These are phyloP conservation scores for Acrocephalus arundinaceus DNA, from an alignment of 2,113 vertebrate species.

Conservation along the genomic window DNA sequence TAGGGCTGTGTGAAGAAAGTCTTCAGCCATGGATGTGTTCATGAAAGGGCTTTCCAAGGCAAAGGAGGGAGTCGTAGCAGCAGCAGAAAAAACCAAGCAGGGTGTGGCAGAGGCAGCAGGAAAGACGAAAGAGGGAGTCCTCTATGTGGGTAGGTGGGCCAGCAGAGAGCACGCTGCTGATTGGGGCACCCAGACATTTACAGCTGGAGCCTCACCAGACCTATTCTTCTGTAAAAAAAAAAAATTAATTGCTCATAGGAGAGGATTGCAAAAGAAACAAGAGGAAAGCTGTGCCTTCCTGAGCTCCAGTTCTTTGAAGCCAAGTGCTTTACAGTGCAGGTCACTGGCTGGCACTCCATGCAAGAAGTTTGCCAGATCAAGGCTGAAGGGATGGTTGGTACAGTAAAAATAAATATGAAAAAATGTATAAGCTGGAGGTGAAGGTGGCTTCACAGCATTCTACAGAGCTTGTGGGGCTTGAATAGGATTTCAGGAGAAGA, in stretches of 20 bases:
- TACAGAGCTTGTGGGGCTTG: background rate
- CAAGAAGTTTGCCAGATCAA: background rate
- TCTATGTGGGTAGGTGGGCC: conserved; percentile 83
- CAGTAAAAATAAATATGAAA: background rate
- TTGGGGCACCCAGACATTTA: background rate
- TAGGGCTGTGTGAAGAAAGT: conserved; percentile 30
- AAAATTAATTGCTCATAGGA: background rate
- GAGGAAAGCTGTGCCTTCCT: background rate
- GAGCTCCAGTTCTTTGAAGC: background rate
- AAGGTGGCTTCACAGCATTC: background rate
- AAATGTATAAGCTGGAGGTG: background rate
- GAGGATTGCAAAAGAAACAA: background rate
- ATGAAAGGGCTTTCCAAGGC: conserved; percentile 87
- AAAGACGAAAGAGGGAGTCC: conserved; percentile 88
- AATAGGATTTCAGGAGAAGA: background rate
- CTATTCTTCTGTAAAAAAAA: background rate
- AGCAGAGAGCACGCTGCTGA: background rate
- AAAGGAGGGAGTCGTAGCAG: conserved; percentile 85
- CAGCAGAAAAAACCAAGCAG: conserved; percentile 89
- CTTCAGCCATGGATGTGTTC: conserved; percentile 82
- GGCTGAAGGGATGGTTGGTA: background rate
- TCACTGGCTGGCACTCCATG: background rate
- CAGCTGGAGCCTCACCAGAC: background rate
- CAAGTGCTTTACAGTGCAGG: background rate
- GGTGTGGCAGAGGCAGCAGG: conserved; percentile 87